A percentile compares a stretch with the other conserved stretches of the same genome.
Evolutionary conservation across 2,888 invertebrate species (phyloP).

Genomic region (Drosophila atripex): DNA sequence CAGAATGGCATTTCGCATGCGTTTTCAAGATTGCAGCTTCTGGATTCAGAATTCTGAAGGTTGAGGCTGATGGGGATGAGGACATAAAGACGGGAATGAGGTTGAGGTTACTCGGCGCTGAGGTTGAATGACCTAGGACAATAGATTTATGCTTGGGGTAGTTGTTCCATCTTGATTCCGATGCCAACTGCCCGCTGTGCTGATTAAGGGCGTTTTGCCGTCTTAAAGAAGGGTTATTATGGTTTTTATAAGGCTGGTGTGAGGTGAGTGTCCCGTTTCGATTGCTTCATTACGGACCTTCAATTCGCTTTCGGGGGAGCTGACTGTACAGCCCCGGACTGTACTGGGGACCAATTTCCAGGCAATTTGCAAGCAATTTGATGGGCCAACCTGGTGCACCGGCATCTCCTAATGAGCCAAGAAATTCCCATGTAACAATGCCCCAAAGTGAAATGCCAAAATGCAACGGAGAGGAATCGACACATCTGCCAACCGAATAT

Average conservation of each 20-base stretch:
- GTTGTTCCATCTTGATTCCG: constrained; percentile 52
- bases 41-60: constrained; percentile 26
- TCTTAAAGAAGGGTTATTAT: constrained; percentile 71
- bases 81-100: constrained; percentile 36
- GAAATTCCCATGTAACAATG: constrained; percentile 77
- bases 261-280: constrained; percentile 58
- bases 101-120: constrained; percentile 53
- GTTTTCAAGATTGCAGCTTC: constrained; percentile 51
- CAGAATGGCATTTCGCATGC: constrained; percentile 69
- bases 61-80: constrained; percentile 26
- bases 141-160: constrained; percentile 74
- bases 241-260: not conserved
- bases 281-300: constrained; percentile 58
- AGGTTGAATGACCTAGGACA: constrained; percentile 79
- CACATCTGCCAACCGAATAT: constrained; percentile 28
- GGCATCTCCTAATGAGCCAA: constrained; percentile 70
- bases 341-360: constrained; percentile 60
- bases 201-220: constrained; percentile 72
- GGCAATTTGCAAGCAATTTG: constrained; percentile 72
- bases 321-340: constrained; percentile 15
- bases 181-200: constrained; percentile 68
- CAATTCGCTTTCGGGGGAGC: constrained; percentile 4
- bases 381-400: constrained; percentile 51
- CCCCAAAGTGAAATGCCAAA: constrained; percentile 72
- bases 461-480: constrained; percentile 59